A percentile compares a stretch with the other conserved stretches of the same genome.
Evolutionary conservation across 92 coral and sea anemone species (phyloP).

Genomic region (Muricea muricata): DNA sequence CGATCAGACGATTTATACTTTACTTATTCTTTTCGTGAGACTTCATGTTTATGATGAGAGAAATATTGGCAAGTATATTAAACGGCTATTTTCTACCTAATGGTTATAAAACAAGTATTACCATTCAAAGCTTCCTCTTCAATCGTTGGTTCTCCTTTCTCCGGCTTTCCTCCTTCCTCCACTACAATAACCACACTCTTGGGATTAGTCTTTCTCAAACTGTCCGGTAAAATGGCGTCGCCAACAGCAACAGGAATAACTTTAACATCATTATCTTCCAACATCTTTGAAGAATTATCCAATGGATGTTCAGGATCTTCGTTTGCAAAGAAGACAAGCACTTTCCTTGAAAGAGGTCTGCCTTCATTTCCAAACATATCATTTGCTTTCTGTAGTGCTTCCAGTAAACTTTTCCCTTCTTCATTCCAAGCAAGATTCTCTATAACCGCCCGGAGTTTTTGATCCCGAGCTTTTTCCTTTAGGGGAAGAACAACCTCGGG

Average conservation of each 20-base stretch:
- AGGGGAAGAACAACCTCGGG: slow-evolving; percentile 15
- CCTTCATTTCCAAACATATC: slow-evolving; percentile 62
- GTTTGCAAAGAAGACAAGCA: slow-evolving; percentile 57
- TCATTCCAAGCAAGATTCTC: neutral
- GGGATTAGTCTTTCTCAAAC: slow-evolving; percentile 66
- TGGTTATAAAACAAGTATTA: slow-evolving; percentile 41
- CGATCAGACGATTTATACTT: too few species aligned
- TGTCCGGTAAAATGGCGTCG: slow-evolving; percentile 59
- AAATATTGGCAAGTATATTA: neutral
- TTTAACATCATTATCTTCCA: slow-evolving; percentile 71
- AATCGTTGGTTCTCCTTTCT: slow-evolving; percentile 53
- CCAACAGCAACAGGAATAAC: slow-evolving; percentile 86
- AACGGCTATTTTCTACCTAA: neutral
- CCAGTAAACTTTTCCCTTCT: slow-evolving; percentile 33
- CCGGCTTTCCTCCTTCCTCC: slow-evolving; percentile 62
- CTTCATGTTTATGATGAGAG: neutral
- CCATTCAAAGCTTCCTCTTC: slow-evolving; percentile 75
- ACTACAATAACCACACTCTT: slow-evolving; percentile 54
- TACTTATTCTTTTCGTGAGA: too few species aligned
- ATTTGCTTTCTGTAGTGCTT: slow-evolving; percentile 69
- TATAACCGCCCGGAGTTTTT: slow-evolving; percentile 1
- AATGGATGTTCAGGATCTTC: slow-evolving; percentile 25
- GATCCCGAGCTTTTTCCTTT: slow-evolving; percentile 14
- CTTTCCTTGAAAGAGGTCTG: slow-evolving; percentile 53
- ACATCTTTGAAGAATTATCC: slow-evolving; percentile 30